A percentile compares a stretch with the other conserved stretches of the same genome.
phyloP scores from a whole-genome alignment of 1,140 invertebrate species.

The Anoplolepis gracilipes region DNA sequence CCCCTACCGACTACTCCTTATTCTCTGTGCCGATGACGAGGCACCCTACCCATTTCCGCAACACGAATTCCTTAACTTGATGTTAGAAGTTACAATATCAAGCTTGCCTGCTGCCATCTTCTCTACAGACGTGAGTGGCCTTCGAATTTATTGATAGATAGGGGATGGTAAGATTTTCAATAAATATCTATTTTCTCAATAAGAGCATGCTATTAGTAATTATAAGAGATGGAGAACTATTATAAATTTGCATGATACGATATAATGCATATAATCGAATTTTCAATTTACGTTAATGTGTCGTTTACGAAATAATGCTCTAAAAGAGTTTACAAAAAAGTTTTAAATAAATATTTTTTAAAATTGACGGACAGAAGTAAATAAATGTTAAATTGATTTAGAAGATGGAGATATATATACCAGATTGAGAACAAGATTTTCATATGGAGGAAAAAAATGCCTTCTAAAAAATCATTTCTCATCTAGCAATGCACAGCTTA shows the following conservation, averaged over 20 bases:
- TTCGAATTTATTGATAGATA: conserved; percentile 41
- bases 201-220: conserved; percentile 65
- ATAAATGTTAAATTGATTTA: conserved; percentile 57
- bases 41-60: conserved; percentile 39
- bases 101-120: conserved; percentile 64
- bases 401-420: conserved; percentile 26
- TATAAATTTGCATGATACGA: conserved; percentile 42
- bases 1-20: conserved; percentile 78
- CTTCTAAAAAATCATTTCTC: conserved; percentile 59
- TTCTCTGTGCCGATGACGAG: conserved; percentile 71
- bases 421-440: conserved; percentile 50
- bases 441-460: conserved; percentile 44
- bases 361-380: conserved; percentile 28
- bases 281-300: background rate
- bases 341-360: conserved; percentile 6
- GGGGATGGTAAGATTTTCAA: conserved; percentile 72
- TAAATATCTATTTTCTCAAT: conserved; percentile 55
- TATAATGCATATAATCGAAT: background rate
- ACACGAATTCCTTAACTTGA: conserved; percentile 71
- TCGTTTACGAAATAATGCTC: background rate
- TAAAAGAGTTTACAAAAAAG: background rate
- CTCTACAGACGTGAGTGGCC: conserved; percentile 15
- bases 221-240: background rate
- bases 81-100: conserved; percentile 77
- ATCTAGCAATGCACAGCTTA: conserved; percentile 22